Evolutionary conservation across 2,888 invertebrate genomes (phyloP).

Genomic region (Leucophenga montana): DNA sequence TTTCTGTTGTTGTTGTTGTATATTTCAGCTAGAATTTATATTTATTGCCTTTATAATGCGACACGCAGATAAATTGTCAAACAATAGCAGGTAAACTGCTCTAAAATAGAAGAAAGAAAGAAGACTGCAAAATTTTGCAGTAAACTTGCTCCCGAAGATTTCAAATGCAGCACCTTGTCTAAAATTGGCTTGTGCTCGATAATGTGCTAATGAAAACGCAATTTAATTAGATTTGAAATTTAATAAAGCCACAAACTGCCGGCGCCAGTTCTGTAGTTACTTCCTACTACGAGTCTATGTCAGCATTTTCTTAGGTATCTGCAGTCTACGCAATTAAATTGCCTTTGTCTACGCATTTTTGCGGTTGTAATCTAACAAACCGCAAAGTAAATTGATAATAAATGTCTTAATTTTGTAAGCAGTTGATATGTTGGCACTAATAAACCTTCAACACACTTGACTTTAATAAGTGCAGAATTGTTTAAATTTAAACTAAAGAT

Average conservation of each 20-base stretch:
- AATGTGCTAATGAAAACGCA: conserved; percentile 22
- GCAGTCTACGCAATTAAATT: background rate
- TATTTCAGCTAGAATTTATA: conserved; percentile 56
- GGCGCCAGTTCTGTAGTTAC: background rate
- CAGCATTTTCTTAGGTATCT: background rate
- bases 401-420: no score
- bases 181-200: conserved; percentile 9
- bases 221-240: conserved; percentile 24
- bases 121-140: no score
- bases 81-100: conserved; percentile 36
- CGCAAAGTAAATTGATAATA: background rate
- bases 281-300: no score
- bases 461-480: no score
- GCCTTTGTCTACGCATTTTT: no score
- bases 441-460: no score
- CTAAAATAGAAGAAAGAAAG: background rate
- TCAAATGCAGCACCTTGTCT: no score
- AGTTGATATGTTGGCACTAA: no score
- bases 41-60: conserved; percentile 65
- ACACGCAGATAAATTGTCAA: conserved; percentile 49
- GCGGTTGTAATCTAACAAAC: background rate
- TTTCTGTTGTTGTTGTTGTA: conserved; percentile 34
- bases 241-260: conserved; percentile 11
- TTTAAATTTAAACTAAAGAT: no score
- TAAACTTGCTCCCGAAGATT: no score